A percentile compares a stretch with the other conserved stretches of the same genome.
phyloP scores from a whole-genome alignment of 2,113 vertebrate genomes.

The Monarcha castaneiventris region DNA sequence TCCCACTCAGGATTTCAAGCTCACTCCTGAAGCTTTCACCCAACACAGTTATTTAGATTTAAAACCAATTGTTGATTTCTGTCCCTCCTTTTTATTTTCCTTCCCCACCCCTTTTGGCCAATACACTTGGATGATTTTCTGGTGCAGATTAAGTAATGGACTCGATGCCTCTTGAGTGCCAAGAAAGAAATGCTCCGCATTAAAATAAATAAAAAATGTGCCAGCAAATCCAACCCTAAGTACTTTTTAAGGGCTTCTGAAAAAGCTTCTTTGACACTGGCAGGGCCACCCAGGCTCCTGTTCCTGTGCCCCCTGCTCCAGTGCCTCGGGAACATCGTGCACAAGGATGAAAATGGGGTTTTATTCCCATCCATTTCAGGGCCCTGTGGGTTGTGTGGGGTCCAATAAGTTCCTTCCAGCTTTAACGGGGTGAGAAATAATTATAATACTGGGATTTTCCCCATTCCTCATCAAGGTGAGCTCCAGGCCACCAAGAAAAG shows the following conservation, averaged over 20 bases:
- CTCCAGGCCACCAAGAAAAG: not conserved
- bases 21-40: not conserved
- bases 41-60: not conserved
- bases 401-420: not conserved
- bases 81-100: too few species aligned
- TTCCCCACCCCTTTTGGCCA: conserved; percentile 15
- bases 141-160: conserved; percentile 23
- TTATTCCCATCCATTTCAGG: not conserved
- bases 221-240: not conserved
- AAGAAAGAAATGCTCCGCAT: not conserved
- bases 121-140: conserved; percentile 8
- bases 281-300: not conserved
- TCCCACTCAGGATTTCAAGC: not conserved
- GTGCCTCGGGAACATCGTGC: not conserved
- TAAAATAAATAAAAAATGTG: not conserved
- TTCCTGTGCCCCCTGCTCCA: not conserved
- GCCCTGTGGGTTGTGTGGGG: not conserved
- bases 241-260: not conserved
- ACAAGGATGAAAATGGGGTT: not conserved
- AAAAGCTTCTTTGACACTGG: not conserved
- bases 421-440: not conserved
- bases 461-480: not conserved
- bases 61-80: not conserved
- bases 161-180: not conserved
- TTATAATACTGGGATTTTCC: not conserved